Evolutionary conservation across 1,140 invertebrate species (phyloP), one percentile per base, ranked within the genome.

Genomic region (Ceratoteleas bidentatus): DNA sequence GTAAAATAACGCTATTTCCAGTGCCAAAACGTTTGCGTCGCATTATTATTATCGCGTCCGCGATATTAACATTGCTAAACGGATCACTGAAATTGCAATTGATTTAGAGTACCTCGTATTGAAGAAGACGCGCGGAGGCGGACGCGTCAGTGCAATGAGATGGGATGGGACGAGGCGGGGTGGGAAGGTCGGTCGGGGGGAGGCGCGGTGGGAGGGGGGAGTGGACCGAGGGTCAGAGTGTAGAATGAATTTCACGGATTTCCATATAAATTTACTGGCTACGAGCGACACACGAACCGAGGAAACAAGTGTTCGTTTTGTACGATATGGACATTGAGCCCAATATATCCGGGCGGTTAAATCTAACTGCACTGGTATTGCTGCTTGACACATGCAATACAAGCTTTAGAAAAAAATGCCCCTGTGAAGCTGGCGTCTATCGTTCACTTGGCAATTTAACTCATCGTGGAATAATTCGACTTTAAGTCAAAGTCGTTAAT

Each of bases 261-360:
- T 84, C 83, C 84, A 85, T 87, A 85, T 87, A 85, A 87, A 85
- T 87, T 84, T 85, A 80, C 78, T 79, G 72, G 70, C 68, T 70
- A 81, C 83, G 70, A 78, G 73, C 62, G 72, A 86, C 81, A 76
- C 79, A 77, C 76, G 54, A 81, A 68, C 60, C 62, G 79, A 84
- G 70, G 68, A 78, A 81, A 81, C 79, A 81, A 81, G 74, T 77
- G 69, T 82, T 82, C 80, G 80, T 77, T 82, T 82, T 77, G 68
- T 82, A 77, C 73, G 57, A 77, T 82, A 77, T 82, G 73, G 69
- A 82, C 80, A 78, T 74, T 75, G 69, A 83, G 57, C 76, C 60
- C 66, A 74, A 81, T 81, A 84, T 78, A 81, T 84, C 53, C 73
- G 75, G 66, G 36, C 54, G 73, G 76, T 74, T 84, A 73, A 84